Evolutionary conservation across 2,113 vertebrate genomes (phyloP).

Genomic region (Aptenodytes forsteri): DNA sequence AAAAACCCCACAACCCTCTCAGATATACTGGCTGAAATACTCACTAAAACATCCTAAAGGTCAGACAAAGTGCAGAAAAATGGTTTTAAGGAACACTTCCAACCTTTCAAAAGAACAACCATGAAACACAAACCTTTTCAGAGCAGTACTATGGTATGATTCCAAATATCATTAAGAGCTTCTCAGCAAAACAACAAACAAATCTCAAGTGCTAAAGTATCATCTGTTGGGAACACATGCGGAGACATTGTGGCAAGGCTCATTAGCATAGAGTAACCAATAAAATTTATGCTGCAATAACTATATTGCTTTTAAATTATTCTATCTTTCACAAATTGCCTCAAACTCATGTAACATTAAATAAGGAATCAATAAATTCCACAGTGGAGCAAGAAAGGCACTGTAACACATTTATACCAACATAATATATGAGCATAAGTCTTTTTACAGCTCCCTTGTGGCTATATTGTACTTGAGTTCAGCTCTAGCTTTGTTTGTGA

Average conservation of each 20-base stretch:
- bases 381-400: conserved; percentile 19
- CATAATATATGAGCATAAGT: conserved; percentile 16
- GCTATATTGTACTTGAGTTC: conserved; percentile 35
- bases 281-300: conserved; percentile 50
- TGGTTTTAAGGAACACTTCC: background rate
- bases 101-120: background rate
- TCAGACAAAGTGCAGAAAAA: background rate
- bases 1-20: background rate
- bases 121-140: background rate
- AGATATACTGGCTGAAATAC: background rate
- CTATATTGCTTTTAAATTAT: conserved; percentile 63
- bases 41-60: background rate
- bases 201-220: conserved; percentile 14
- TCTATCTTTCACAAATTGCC: conserved; percentile 55
- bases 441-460: conserved; percentile 51
- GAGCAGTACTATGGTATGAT: background rate
- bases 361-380: conserved; percentile 67
- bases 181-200: conserved; percentile 6
- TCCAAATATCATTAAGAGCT: background rate
- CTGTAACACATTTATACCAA: conserved; percentile 29
- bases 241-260: background rate
- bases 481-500: conserved; percentile 23
- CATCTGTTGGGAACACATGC: conserved; percentile 19
- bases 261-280: conserved; percentile 37
- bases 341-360: conserved; percentile 68